phyloP scores from a whole-genome alignment of 2,888 invertebrate species.

The Aphelenchoides bicaudatus region DNA sequence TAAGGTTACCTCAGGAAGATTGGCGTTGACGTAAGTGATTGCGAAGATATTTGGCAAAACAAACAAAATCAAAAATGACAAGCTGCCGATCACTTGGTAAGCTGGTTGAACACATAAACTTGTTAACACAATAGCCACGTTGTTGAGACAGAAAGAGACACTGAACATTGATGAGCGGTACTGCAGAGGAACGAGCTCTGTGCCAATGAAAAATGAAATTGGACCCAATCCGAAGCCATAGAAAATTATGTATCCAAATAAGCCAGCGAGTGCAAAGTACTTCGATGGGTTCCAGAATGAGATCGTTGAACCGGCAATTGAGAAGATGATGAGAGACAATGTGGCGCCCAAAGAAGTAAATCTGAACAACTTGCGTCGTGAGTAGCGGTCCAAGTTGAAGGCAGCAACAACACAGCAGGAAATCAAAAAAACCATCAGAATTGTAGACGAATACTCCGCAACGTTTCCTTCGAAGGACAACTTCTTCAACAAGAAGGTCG shows the following conservation, averaged over 20 bases:
- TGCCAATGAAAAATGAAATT: slow-evolving; percentile 49
- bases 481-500: slow-evolving; percentile 46
- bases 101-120: slow-evolving; percentile 32
- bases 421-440: slow-evolving; percentile 6
- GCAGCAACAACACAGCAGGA: no score
- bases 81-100: slow-evolving; percentile 38
- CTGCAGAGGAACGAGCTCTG: slow-evolving; percentile 45
- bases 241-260: slow-evolving; percentile 45
- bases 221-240: slow-evolving; percentile 53
- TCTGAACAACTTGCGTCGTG: no score
- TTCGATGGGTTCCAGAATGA: no score
- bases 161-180: slow-evolving; percentile 49
- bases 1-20: slow-evolving; percentile 37
- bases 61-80: slow-evolving; percentile 47
- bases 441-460: slow-evolving; percentile 11
- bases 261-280: slow-evolving; percentile 38
- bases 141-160: slow-evolving; percentile 46
- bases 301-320: no score
- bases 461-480: slow-evolving; percentile 20
- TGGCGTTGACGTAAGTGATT: slow-evolving; percentile 27
- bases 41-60: slow-evolving; percentile 44
- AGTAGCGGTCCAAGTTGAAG: neutral
- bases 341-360: no score
- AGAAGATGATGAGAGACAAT: no score
- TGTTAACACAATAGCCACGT: slow-evolving; percentile 44